Evolutionary conservation across 2,113 vertebrate species (phyloP).

Genomic region (Tyrannus savana): DNA sequence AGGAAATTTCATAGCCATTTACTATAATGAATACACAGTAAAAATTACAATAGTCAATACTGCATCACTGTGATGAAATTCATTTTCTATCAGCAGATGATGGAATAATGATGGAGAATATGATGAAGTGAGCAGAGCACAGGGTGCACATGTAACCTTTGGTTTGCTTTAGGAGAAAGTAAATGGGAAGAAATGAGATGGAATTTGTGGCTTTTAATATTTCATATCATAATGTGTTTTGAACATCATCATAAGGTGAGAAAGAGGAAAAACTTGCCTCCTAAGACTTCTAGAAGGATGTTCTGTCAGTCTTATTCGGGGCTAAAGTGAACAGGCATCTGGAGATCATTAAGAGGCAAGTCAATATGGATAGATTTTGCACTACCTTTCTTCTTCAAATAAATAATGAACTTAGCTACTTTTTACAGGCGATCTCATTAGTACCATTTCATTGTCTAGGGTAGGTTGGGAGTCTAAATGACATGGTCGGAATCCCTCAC

Average conservation of each 20-base stretch:
- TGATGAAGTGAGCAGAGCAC: not conserved
- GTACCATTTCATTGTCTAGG: not conserved
- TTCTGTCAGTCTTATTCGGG: not conserved
- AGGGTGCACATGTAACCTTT: rapidly evolving
- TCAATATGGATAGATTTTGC: not conserved
- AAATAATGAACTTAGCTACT: not conserved
- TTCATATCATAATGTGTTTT: not conserved
- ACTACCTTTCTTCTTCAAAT: not conserved
- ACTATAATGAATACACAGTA: not conserved
- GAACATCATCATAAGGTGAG: not conserved
- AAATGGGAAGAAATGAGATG: not conserved
- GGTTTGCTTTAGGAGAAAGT: not conserved
- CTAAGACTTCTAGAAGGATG: not conserved
- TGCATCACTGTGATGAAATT: not conserved
- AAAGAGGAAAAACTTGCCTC: not conserved
- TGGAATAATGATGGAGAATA: not conserved
- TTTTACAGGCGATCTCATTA: not conserved
- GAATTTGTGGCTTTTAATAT: not conserved
- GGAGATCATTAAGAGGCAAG: not conserved
- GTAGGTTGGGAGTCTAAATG: not conserved
- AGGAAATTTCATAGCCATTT: not conserved
- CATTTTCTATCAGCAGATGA: not conserved
- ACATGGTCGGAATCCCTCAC: rapidly evolving
- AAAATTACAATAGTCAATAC: not conserved
- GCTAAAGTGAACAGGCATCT: not conserved